Evolutionary conservation across 2,797 vertebrate genomes (phyloP).

Genomic region (Euthynnus affinis): DNA sequence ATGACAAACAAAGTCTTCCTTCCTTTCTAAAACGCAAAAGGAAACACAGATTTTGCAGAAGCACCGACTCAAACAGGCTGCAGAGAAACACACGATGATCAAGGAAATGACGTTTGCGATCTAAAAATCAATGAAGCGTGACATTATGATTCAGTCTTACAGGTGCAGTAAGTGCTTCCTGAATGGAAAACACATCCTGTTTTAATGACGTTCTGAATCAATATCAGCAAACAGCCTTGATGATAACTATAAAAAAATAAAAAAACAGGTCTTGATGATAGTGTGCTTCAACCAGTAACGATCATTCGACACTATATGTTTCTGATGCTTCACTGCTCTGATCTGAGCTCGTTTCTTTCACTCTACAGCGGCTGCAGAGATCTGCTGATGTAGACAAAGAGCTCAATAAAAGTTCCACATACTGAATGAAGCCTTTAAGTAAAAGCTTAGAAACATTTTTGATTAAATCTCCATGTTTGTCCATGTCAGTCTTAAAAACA

Average conservation of each 20-base stretch:
- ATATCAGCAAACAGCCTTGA: constrained; percentile 34
- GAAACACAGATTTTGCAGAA: background rate
- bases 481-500: too few species aligned
- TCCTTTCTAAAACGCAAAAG: too few species aligned
- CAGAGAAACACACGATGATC: background rate
- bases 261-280: background rate
- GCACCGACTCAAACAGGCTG: background rate
- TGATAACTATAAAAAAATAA: background rate
- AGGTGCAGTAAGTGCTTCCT: constrained; percentile 47
- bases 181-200: constrained; percentile 17
- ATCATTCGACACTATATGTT: background rate
- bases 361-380: background rate
- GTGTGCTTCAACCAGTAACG: background rate
- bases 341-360: background rate
- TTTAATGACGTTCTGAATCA: constrained; percentile 19
- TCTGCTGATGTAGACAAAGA: background rate
- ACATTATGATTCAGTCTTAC: background rate
- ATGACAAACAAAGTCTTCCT: too few species aligned
- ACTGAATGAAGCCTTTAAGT: too few species aligned
- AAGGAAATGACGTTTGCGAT: background rate
- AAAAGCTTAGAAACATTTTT: too few species aligned
- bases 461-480: too few species aligned
- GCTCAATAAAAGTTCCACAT: background rate
- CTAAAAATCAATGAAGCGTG: background rate
- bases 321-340: background rate